Evolutionary conservation across 2,113 vertebrate genomes (phyloP), one percentile per base, ranked within the genome.

Genomic region (Amazona vittata): DNA sequence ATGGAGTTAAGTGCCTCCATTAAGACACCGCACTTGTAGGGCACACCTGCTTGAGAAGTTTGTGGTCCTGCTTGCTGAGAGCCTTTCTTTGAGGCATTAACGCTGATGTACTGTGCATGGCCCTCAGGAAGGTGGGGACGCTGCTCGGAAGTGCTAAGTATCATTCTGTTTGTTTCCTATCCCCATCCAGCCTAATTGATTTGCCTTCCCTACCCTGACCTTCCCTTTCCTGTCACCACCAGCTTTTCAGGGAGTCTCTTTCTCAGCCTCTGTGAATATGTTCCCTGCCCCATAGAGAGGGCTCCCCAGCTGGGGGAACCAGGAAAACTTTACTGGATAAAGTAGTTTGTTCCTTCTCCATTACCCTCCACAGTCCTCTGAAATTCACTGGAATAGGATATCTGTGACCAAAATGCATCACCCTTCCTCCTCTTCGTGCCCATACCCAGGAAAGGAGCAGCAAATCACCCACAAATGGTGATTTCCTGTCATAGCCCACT

Each of bases 1-100:
- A 26, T 12, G 77, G 81, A 94, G 77, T 82, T 93, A 89, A 96
- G 94, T 94, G 91, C 52, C 74, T 82, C 1, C 57, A 62, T 74
- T 83, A 88, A 93, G 70, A 14, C 83, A 39, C 44, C 25, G 75
- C 26, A 9, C 70, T 93, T 26, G 0, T 5, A 78, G 65, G 69
- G 83, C 69, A 64, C 73, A 41, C 60, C 39, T 82, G 74, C 78
- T 19, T 12, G 26, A 71, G 78, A 25, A 73, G 21, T 15, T 39
- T 6, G 10, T 3, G 0, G 10, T 37, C 19, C 41, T 86, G 82
- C 69, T 74, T 1, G 0, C 17, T 6, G 21, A 55, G 47, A 50
- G 65, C 49, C 50, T 79, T 47, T 73, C 60, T 37, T 15, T 21
- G 86, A 89, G 90, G 9, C 0, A 0, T 43, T 71, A 43, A 44